Evolutionary conservation across 2,113 vertebrate genomes (phyloP).

Genomic region (Salvelinus fontinalis): DNA sequence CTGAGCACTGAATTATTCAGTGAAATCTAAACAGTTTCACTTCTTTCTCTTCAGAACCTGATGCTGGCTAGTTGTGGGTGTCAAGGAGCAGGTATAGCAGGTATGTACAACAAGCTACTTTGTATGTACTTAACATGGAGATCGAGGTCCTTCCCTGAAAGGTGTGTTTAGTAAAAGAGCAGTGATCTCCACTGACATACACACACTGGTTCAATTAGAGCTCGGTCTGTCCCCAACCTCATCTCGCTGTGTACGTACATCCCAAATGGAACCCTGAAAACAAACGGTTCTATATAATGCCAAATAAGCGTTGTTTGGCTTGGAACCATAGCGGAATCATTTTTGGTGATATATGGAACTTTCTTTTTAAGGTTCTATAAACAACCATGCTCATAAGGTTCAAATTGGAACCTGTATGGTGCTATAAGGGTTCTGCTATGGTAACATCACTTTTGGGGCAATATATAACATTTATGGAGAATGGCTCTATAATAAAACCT

Average conservation of each 20-base stretch:
- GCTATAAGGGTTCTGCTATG: no score
- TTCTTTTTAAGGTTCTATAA: no score
- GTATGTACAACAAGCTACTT: neutral
- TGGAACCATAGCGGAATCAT: no score
- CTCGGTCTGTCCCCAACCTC: neutral
- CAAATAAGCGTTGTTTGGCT: no score
- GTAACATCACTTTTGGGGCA: no score
- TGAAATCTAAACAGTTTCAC: conserved; percentile 2
- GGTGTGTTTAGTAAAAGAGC: neutral
- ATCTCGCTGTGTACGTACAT: neutral
- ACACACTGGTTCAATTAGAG: neutral
- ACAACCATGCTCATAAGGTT: no score
- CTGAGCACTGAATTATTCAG: neutral
- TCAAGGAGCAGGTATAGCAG: neutral
- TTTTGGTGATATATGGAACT: no score
- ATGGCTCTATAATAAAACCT: no score
- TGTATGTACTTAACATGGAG: neutral
- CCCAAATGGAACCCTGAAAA: no score
- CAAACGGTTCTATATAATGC: no score
- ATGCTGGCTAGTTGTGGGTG: neutral
- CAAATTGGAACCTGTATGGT: no score
- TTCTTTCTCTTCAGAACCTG: neutral
- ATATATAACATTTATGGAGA: no score
- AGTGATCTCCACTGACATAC: neutral
- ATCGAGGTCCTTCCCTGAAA: neutral